Base-by-base conservation (phyloP, 1,140 invertebrate genomes). In the Sipha flava region DNA sequence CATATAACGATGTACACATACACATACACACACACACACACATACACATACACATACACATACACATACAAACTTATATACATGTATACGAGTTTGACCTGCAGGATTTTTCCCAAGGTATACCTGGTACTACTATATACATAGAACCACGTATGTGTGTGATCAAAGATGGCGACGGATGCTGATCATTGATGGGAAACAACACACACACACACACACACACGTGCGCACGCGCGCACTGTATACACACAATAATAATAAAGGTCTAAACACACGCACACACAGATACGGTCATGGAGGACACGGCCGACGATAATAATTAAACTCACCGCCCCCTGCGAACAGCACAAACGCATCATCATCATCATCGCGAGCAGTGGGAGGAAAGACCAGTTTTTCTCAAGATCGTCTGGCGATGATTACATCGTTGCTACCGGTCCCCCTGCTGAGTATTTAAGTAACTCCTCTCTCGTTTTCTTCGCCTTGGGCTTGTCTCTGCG, bases 121-220 rank as follows among this genome's bases (percentile, higher is more conserved):
- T 23, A 37, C n/a, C 16, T 59, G 23, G 10, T 37, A 64, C 10
- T n/a, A 4, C 10, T 37, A 66, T 23, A 66, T 66, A 57, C 23
- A 57, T 26, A 23, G n/a, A n/a, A 34, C 10, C 29, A n/a, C 6
- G 18, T 49, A 29, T 52, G 49, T 23, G 47, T 52, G n/a, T 40
- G 49, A 77, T 77, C 29, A 77, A 77, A 77, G 52, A 77, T 77
- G 73, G 73, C 73, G 73, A 77, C 73, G 73, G 73, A 77, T 77
- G 73, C 73, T 77, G 73, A 21, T 77, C 73, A 57, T 77, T 59
- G 73, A 77, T 59, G 73, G 73, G 73, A 77, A 77, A 77, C 73
- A 57, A 31, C 40, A 68, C 16, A n/a, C 21, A 40, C 59, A 12
- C 59, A 37, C 26, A 37, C 59, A 66, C 59, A 34, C n/a, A 37